Evolutionary conservation across 2,113 vertebrate genomes (phyloP).

Genomic region (Hemiscyllium ocellatum): DNA sequence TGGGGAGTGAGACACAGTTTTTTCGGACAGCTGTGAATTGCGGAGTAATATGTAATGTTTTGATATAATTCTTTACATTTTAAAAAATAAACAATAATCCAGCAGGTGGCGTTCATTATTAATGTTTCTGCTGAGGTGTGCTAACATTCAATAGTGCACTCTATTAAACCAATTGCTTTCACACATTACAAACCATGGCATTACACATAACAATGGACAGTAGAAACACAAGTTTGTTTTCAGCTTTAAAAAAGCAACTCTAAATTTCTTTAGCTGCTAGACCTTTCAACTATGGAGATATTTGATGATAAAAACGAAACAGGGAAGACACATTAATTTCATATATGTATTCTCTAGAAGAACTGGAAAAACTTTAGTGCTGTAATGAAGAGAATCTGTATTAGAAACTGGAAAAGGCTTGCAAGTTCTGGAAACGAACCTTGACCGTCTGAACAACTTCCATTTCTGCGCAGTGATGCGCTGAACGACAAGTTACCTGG

Average conservation of each 20-base stretch:
- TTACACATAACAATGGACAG: conserved; percentile 32
- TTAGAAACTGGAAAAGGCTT: conserved; percentile 12
- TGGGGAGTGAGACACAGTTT: conserved; percentile 48
- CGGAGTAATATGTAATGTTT: conserved; percentile 44
- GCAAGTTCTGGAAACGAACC: background rate
- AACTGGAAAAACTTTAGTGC: conserved; percentile 29
- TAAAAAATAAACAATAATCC: conserved; percentile 41
- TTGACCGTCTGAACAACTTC: background rate
- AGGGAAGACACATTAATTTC: background rate
- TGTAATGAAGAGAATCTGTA: background rate
- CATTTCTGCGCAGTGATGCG: background rate
- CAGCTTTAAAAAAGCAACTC: background rate
- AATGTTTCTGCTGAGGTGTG: conserved; percentile 42
- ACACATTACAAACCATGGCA: conserved; percentile 48
- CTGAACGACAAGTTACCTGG: background rate
- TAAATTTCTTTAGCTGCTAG: background rate
- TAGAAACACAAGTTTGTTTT: background rate
- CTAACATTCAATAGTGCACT: conserved; percentile 2
- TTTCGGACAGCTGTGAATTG: conserved; percentile 46
- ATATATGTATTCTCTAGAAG: conserved; percentile 36
- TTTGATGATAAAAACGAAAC: background rate
- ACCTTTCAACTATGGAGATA: background rate
- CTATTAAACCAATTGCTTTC: conserved; percentile 10
- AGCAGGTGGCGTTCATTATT: conserved; percentile 48
- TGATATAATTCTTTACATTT: conserved; percentile 24